These are phyloP conservation scores for Dysdera silvatica DNA, from an alignment of 1,140 invertebrate species.

Conservation along the genomic window DNA sequence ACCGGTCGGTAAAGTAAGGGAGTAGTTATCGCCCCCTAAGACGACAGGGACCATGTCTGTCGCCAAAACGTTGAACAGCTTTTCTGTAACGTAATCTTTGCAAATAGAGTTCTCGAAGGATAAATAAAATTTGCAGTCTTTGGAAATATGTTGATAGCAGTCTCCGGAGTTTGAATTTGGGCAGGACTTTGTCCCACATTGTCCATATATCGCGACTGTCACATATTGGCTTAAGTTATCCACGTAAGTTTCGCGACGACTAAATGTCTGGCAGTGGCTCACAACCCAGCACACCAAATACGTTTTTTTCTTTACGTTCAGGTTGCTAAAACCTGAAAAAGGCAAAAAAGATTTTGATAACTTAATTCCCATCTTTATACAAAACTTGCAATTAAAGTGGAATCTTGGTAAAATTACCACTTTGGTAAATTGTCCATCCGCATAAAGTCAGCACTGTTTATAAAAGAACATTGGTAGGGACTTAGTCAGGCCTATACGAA, in stretches of 20 bases:
- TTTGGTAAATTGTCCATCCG: no score
- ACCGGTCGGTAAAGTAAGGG: slow-evolving; percentile 17
- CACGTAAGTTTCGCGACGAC: slow-evolving; percentile 42
- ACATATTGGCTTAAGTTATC: slow-evolving; percentile 43
- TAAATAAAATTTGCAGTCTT: slow-evolving; percentile 42
- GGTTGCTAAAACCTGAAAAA: no score
- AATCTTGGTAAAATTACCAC: no score
- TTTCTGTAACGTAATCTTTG: slow-evolving; percentile 42
- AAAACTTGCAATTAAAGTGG: no score
- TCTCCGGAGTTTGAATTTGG: slow-evolving; percentile 18
- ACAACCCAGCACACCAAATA: slow-evolving; percentile 44
- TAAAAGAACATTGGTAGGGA: no score
- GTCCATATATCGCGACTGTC: slow-evolving; percentile 49
- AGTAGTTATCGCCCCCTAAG: slow-evolving; percentile 41
- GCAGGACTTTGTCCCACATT: slow-evolving; percentile 43
- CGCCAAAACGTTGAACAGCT: slow-evolving; percentile 35
- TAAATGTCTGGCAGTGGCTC: slow-evolving; percentile 45
- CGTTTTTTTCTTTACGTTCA: no score
- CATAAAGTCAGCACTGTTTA: no score
- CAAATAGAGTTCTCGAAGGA: slow-evolving; percentile 44
- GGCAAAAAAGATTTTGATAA: no score
- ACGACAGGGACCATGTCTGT: slow-evolving; percentile 44
- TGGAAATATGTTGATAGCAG: slow-evolving; percentile 28
- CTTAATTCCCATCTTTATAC: no score
- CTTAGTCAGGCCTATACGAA: no score